phyloP scores from a whole-genome alignment of 2,888 invertebrate genomes.

The Heliconius erato region DNA sequence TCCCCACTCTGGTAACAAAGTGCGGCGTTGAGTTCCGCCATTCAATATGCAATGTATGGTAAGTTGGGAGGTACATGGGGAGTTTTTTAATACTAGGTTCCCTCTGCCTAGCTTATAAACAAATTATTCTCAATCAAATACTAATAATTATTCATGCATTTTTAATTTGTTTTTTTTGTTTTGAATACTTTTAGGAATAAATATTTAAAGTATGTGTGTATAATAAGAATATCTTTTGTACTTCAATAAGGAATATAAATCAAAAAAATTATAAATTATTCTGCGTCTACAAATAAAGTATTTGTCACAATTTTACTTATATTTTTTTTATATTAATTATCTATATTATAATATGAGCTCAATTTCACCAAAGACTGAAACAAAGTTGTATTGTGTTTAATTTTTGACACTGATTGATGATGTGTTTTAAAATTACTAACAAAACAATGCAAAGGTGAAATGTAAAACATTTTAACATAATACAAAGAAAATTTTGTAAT shows the following conservation, averaged over 20 bases:
- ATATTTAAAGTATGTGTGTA: no score
- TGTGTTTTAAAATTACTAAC: background rate
- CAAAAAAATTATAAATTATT: background rate
- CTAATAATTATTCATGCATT: no score
- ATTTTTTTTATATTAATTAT: constrained; percentile 27
- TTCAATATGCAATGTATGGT: no score
- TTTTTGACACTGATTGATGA: background rate
- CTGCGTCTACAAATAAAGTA: background rate
- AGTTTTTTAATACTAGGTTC: no score
- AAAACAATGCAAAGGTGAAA: constrained; percentile 14
- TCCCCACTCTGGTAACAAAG: background rate
- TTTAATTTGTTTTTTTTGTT: no score
- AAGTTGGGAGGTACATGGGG: no score
- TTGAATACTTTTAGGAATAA: no score
- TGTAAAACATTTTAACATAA: background rate
- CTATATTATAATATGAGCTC: constrained; percentile 63
- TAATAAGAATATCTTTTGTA: no score
- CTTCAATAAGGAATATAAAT: background rate
- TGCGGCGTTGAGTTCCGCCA: background rate
- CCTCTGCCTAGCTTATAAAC: no score
- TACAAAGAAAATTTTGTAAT: background rate
- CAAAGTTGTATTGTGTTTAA: constrained; percentile 33
- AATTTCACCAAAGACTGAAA: constrained; percentile 78
- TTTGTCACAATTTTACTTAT: constrained; percentile 39
- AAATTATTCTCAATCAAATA: no score